Evolutionary conservation across 2,113 vertebrate genomes (phyloP).

Genomic region (Salvelinus sp.): DNA sequence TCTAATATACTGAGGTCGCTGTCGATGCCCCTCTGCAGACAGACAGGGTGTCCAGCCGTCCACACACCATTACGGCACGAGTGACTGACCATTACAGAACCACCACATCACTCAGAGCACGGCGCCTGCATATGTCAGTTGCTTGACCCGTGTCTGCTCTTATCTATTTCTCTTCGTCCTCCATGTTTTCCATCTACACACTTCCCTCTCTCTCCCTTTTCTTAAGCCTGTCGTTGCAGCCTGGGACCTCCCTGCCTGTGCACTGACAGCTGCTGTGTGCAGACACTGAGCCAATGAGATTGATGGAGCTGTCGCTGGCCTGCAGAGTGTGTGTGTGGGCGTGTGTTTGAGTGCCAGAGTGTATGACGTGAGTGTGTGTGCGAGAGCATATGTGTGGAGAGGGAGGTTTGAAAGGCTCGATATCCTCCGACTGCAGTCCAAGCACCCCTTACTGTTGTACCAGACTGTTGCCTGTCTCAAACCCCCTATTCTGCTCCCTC

Average conservation of each 20-base stretch:
- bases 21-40: slow-evolving; percentile 10
- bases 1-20: slow-evolving; percentile 50
- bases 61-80: not conserved
- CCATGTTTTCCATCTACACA: not conserved
- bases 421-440: slow-evolving; percentile 1
- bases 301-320: slow-evolving; percentile 45
- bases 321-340: slow-evolving; percentile 19
- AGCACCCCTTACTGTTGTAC: not conserved
- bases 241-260: slow-evolving; percentile 38
- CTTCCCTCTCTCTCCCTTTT: not conserved
- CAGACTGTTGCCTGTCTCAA: slow-evolving; percentile 9
- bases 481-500: not conserved
- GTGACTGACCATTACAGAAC: not conserved
- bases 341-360: too few relatives aligned
- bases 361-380: not conserved
- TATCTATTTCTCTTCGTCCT: not conserved
- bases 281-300: slow-evolving; percentile 40
- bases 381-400: not conserved
- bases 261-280: slow-evolving; percentile 39
- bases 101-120: not conserved
- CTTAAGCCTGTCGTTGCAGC: slow-evolving; percentile 34
- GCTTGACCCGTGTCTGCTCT: slow-evolving; percentile 2
- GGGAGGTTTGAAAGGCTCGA: slow-evolving; percentile 3
- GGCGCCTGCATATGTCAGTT: slow-evolving; percentile 13
- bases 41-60: not conserved